These are phyloP conservation scores for Semnornis frantzii DNA, from an alignment of 2,113 vertebrate genomes.

Conservation along the genomic window DNA sequence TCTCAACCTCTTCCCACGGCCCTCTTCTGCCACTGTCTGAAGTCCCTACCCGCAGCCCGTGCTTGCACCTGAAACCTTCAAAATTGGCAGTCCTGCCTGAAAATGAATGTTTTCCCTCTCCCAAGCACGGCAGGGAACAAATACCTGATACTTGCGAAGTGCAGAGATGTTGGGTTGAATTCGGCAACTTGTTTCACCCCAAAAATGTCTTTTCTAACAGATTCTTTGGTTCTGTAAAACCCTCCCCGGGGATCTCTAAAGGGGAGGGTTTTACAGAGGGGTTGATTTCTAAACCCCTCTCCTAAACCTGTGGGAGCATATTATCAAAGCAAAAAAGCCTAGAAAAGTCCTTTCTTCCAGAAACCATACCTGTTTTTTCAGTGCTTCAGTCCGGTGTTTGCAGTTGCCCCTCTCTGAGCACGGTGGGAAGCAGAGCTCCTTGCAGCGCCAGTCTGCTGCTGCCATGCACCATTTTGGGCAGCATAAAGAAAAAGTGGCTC, in stretches of 20 bases:
- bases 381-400: fast-evolving
- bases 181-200: fast-evolving
- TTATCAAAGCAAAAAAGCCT: fast-evolving
- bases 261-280: too few relatives aligned
- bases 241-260: background rate
- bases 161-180: fast-evolving
- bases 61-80: background rate
- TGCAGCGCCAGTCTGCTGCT: fast-evolving
- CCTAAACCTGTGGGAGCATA: fast-evolving
- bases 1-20: background rate
- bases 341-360: background rate
- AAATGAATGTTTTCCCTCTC: background rate
- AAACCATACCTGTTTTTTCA: fast-evolving
- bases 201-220: background rate
- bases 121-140: fast-evolving
- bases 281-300: background rate
- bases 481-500: background rate
- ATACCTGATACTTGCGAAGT: fast-evolving
- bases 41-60: background rate
- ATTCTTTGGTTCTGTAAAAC: background rate
- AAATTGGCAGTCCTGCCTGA: background rate
- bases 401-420: fast-evolving
- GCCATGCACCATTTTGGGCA: fast-evolving
- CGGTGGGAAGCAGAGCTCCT: background rate
- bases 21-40: background rate